These are phyloP conservation scores for Conger conger DNA, from an alignment of 2,113 vertebrate species.

Conservation along the genomic window DNA sequence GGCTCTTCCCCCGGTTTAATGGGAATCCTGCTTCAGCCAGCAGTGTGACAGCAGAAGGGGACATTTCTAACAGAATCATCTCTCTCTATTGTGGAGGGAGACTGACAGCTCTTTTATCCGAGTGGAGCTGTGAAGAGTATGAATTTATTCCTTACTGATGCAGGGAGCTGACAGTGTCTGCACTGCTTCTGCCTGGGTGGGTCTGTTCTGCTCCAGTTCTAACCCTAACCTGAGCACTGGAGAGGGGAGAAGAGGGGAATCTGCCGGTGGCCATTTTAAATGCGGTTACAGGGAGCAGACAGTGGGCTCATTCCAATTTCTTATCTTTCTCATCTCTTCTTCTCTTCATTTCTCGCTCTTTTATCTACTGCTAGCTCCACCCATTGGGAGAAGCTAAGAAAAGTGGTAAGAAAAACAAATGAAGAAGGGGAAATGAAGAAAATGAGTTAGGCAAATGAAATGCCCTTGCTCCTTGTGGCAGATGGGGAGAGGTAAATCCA, in stretches of 20 bases:
- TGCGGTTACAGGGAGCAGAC: too few relatives aligned
- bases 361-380: too few relatives aligned
- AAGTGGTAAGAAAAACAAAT: too few relatives aligned
- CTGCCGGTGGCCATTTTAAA: background rate
- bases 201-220: background rate
- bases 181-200: background rate
- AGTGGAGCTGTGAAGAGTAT: background rate
- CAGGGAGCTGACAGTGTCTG: background rate
- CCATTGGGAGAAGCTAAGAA: too few relatives aligned
- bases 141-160: background rate
- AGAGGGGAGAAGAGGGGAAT: background rate
- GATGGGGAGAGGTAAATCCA: too few relatives aligned
- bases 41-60: background rate
- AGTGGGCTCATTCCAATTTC: too few relatives aligned
- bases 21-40: background rate
- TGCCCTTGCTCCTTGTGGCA: too few relatives aligned
- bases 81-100: background rate
- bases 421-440: too few relatives aligned
- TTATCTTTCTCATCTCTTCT: too few relatives aligned
- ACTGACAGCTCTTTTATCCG: conserved; percentile 3
- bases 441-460: too few relatives aligned
- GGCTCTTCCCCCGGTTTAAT: background rate
- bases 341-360: too few relatives aligned
- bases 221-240: too few relatives aligned
- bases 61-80: background rate